Evolutionary conservation across 2,113 vertebrate genomes (phyloP).

Genomic region (Oophaga pumilio): DNA sequence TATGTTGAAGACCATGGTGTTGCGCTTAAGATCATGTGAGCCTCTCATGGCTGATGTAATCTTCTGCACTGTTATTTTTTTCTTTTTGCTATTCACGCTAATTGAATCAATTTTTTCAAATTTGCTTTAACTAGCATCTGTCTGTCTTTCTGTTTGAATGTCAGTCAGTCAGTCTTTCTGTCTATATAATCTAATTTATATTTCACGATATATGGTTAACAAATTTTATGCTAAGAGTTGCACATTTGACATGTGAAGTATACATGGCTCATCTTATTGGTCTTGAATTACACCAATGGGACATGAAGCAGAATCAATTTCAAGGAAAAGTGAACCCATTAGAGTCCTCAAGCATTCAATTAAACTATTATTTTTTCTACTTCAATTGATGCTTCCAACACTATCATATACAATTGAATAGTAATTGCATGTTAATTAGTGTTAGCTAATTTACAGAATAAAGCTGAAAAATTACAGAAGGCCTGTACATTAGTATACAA

Average conservation of each 20-base stretch:
- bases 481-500: conserved; percentile 40
- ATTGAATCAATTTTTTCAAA: too few relatives aligned
- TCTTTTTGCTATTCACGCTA: too few relatives aligned
- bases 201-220: background rate
- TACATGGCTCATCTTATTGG: conserved; percentile 68
- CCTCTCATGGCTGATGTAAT: too few relatives aligned
- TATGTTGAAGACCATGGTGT: too few relatives aligned
- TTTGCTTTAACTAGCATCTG: too few relatives aligned
- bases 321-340: conserved; percentile 68
- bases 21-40: too few relatives aligned
- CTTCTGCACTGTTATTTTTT: too few relatives aligned
- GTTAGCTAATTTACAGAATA: conserved; percentile 61
- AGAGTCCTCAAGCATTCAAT: conserved; percentile 69
- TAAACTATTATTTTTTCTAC: conserved; percentile 74
- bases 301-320: conserved; percentile 68
- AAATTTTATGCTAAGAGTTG: background rate
- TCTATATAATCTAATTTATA: too few relatives aligned
- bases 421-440: conserved; percentile 64
- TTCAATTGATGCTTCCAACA: conserved; percentile 73
- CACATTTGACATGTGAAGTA: conserved; percentile 7
- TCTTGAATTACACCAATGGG: conserved; percentile 65
- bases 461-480: conserved; percentile 55
- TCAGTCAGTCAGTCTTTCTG: too few relatives aligned
- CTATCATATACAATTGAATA: conserved; percentile 72
- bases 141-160: too few relatives aligned